Evolutionary conservation across 2,888 invertebrate genomes (phyloP).

Genomic region (Heliconius erato): DNA sequence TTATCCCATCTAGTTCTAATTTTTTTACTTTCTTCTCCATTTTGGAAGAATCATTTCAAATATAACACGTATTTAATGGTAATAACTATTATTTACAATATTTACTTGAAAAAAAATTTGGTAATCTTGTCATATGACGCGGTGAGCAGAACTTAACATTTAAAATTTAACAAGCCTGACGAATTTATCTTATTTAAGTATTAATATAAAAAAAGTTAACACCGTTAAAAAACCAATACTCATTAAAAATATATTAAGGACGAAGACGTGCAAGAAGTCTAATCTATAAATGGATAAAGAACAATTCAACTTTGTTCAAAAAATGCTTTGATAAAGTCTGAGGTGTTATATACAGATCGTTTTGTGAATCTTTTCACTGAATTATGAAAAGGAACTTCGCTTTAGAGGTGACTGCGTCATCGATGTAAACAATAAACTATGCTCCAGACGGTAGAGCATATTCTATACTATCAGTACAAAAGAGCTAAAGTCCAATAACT

Average conservation of each 20-base stretch:
- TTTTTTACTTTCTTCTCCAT: neutral
- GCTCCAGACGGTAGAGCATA: neutral
- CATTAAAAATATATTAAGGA: conserved; percentile 1
- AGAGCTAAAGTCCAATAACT: conserved; percentile 3
- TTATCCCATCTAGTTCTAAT: no score
- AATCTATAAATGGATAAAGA: neutral
- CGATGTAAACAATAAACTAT: conserved; percentile 33
- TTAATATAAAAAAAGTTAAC: no score
- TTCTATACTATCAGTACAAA: conserved; percentile 2
- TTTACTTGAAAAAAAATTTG: no score
- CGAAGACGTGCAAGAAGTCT: neutral
- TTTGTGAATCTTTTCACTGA: conserved; percentile 1
- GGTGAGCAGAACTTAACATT: no score
- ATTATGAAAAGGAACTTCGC: conserved; percentile 28
- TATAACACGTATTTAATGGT: no score
- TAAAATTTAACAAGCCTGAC: no score
- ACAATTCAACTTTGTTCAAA: neutral
- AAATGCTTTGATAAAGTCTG: neutral
- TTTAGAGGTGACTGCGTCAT: conserved; percentile 36
- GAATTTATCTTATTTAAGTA: no score
- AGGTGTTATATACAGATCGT: neutral
- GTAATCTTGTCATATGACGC: no score
- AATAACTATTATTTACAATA: no score
- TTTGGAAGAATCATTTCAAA: no score
- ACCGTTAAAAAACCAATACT: neutral